phyloP scores from a whole-genome alignment of 2,888 invertebrate genomes.

The Hyppa rectilinea region DNA sequence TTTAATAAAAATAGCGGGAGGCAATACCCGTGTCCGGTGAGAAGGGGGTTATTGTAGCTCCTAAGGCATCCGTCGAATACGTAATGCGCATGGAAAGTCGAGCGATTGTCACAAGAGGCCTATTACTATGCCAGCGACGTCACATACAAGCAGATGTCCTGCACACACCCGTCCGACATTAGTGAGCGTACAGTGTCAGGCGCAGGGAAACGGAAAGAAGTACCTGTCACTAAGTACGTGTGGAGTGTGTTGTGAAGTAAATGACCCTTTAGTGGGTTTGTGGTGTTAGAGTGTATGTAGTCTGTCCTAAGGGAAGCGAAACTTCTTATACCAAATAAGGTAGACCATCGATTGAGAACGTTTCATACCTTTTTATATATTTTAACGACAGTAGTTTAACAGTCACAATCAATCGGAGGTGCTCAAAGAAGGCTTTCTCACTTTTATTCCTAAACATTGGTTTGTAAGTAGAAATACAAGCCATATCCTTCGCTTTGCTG shows the following conservation, averaged over 20 bases:
- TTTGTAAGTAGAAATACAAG: not conserved
- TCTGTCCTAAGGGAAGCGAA: not conserved
- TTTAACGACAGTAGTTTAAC: not conserved
- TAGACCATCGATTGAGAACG: not conserved
- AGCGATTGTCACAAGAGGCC: conserved; percentile 76
- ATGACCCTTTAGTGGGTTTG: conserved; percentile 21
- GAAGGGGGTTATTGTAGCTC: conserved; percentile 69
- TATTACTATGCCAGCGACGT: conserved; percentile 80
- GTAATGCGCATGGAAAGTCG: conserved; percentile 82
- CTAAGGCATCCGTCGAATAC: conserved; percentile 75
- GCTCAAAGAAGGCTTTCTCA: not conserved
- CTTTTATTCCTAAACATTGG: not conserved
- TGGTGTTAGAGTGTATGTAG: conserved; percentile 10
- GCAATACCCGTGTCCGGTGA: conserved; percentile 65
- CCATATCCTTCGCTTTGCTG: not conserved
- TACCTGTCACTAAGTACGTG: conserved; percentile 36
- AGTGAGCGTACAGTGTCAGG: conserved; percentile 60
- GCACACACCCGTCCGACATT: conserved; percentile 68
- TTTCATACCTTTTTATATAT: no score
- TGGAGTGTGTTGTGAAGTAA: conserved; percentile 28
- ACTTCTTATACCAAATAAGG: not conserved
- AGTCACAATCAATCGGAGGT: not conserved
- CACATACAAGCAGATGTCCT: conserved; percentile 77
- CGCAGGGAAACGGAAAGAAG: conserved; percentile 25
- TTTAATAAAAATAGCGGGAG: conserved; percentile 62